A percentile compares a stretch with the other conserved stretches of the same genome.
phyloP scores from a whole-genome alignment of 37 sponge, comb jelly and placozoan species.

The Petrosia ficiformis region DNA sequence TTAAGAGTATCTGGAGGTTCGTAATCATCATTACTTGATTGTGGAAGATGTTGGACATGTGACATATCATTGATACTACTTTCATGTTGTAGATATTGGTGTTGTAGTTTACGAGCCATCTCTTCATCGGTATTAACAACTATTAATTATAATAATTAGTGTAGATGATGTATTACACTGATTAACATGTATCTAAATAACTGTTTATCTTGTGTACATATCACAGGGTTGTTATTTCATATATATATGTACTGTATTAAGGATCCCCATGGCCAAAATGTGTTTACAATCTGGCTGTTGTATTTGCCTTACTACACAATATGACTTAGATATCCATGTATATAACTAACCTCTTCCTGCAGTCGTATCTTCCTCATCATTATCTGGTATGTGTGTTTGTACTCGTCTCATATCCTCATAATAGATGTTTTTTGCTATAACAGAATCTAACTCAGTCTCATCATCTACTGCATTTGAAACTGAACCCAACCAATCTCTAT shows the following conservation, averaged over 20 bases:
- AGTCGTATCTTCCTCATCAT: neutral
- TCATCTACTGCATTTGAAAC: slow-evolving; percentile 24
- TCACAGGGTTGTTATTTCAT: no score
- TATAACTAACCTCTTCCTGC: neutral
- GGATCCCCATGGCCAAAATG: no score
- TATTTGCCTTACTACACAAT: no score
- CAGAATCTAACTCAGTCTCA: slow-evolving; percentile 13
- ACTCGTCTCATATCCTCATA: neutral
- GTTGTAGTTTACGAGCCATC: slow-evolving; percentile 15
- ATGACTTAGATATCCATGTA: neutral
- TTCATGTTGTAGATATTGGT: neutral
- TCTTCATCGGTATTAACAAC: slow-evolving; percentile 18
- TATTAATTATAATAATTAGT: neutral
- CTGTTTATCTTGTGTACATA: no score
- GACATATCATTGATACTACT: neutral
- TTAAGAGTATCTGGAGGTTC: neutral
- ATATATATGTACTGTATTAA: no score
- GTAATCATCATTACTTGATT: no score
- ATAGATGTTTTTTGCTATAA: slow-evolving; percentile 35
- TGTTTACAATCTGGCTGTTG: no score
- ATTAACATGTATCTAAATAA: neutral
- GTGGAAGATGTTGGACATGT: neutral
- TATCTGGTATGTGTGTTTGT: neutral
- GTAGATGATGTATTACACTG: neutral
- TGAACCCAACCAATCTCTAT: slow-evolving; percentile 31